Percentiles rank a stretch among this genome's conserved stretches.
These are phyloP conservation scores for Salmo trutta DNA, from an alignment of 2,797 vertebrate species.

Conservation along the genomic window DNA sequence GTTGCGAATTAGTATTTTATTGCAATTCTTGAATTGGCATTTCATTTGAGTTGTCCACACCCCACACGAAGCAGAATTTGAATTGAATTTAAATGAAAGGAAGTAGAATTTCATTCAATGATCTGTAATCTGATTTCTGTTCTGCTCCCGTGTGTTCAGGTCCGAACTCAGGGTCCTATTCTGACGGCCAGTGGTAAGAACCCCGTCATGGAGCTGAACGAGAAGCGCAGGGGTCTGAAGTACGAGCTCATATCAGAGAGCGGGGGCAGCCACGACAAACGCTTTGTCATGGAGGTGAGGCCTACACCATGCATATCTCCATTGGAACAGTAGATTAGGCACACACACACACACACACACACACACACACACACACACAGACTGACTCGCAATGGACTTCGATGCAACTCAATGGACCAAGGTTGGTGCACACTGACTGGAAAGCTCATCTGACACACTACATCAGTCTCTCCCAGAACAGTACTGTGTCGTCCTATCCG, in stretches of 20 bases:
- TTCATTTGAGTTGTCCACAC: too few species aligned
- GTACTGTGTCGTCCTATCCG: too few species aligned
- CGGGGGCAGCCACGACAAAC: constrained; percentile 97
- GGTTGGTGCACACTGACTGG: too few species aligned
- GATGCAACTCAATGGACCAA: too few species aligned
- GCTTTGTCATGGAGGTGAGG: constrained; percentile 97
- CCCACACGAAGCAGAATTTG: too few species aligned
- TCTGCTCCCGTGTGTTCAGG: constrained; percentile 65
- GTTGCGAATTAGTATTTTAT: too few species aligned
- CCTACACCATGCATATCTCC: constrained; percentile 3
- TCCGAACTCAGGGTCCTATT: constrained; percentile 99
- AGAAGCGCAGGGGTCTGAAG: constrained; percentile 96
- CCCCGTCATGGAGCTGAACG: constrained; percentile 98
- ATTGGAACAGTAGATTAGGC: background rate
- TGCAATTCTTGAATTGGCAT: too few species aligned
- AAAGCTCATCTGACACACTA: too few species aligned
- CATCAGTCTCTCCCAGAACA: too few species aligned
- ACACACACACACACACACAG: background rate
- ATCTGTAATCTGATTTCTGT: background rate
- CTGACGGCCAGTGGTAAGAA: constrained; percentile 98
- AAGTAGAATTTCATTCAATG: too few species aligned
- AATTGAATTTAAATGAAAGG: too few species aligned
- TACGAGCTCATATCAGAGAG: constrained; percentile 98
- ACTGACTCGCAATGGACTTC: too few species aligned
- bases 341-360: background rate